Evolutionary conservation across 2,888 invertebrate species (phyloP).

Genomic region (Liodrosophila aerea): DNA sequence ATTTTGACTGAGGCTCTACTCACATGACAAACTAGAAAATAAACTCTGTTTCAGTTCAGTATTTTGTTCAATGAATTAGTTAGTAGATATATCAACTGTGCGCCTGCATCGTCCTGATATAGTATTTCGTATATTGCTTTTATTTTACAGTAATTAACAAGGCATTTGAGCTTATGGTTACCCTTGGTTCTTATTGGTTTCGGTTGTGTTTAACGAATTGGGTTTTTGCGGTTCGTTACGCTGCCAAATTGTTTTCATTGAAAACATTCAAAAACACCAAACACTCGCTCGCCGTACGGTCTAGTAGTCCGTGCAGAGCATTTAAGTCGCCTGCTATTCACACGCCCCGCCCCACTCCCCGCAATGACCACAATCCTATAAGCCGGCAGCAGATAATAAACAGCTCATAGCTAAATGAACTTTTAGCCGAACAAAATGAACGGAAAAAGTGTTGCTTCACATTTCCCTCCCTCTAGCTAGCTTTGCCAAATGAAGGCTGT

Average conservation of each 20-base stretch:
- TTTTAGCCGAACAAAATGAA: constrained; percentile 51
- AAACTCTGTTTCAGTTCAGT: too few relatives aligned
- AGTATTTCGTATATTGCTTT: neutral
- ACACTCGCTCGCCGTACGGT: too few relatives aligned
- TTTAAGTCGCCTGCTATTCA: constrained; percentile 23
- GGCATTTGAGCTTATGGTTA: neutral
- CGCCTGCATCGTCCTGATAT: neutral
- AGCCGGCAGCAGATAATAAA: constrained; percentile 61
- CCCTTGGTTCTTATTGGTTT: constrained; percentile 9
- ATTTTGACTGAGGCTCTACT: too few relatives aligned
- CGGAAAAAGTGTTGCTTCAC: constrained; percentile 36
- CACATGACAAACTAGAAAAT: too few relatives aligned
- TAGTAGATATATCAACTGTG: too few relatives aligned
- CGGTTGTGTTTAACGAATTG: constrained; percentile 20
- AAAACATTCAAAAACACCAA: constrained; percentile 21
- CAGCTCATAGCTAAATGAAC: constrained; percentile 74
- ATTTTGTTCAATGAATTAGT: too few relatives aligned
- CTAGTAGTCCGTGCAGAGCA: constrained; percentile 2
- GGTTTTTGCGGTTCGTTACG: constrained; percentile 39
- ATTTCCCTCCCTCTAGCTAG: too few relatives aligned
- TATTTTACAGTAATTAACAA: neutral
- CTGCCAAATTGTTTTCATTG: constrained; percentile 45
- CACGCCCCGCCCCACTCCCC: neutral
- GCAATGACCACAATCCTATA: constrained; percentile 38
- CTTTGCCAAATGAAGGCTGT: neutral